These are phyloP conservation scores for Carduelis carduelis DNA, from an alignment of 2,797 vertebrate genomes.

Conservation along the genomic window DNA sequence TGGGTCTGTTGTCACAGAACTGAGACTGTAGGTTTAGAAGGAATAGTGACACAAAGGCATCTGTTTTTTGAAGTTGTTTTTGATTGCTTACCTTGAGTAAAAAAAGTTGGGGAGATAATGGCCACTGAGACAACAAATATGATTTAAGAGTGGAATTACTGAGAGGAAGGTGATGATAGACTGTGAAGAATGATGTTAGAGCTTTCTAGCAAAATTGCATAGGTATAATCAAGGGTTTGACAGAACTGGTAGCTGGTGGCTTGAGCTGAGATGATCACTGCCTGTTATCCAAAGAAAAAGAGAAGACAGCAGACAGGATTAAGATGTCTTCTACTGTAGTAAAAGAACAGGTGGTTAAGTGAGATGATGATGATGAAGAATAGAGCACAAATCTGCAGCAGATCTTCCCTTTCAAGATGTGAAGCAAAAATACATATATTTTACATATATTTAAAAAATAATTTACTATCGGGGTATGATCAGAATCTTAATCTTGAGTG, in stretches of 20 bases:
- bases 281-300: neutral
- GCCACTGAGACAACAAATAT: neutral
- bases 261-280: neutral
- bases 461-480: neutral
- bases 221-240: neutral
- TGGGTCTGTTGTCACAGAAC: neutral
- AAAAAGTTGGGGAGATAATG: neutral
- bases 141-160: neutral
- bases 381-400: neutral
- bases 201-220: neutral
- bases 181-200: neutral
- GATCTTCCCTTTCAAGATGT: neutral
- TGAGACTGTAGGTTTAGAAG: neutral
- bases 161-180: neutral
- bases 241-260: neutral
- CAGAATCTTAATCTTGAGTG: neutral
- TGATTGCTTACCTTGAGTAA: neutral
- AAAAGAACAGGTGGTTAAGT: neutral
- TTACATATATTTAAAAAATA: neutral
- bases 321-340: neutral
- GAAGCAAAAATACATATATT: neutral
- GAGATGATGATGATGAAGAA: neutral
- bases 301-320: neutral
- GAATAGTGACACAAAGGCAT: neutral
- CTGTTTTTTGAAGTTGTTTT: neutral